Conservation (phyloP, 2,888 invertebrate genomes). For the Silvanus unidentatus region DNA sequence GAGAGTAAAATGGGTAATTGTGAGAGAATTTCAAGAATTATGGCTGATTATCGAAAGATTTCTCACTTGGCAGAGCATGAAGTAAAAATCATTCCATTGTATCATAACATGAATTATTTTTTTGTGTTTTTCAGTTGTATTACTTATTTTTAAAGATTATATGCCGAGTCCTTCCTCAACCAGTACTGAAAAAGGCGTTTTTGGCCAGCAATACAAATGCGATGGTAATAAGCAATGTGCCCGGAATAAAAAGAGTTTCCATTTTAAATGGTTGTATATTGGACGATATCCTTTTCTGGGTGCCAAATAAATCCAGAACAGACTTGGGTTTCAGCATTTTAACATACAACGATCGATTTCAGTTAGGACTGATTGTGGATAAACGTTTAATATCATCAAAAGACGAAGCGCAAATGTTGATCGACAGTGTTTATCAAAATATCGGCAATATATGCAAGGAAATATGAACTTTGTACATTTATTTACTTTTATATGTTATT, state of each 20-base stretch:
- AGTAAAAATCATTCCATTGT: too few species aligned
- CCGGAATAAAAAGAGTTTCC: neutral
- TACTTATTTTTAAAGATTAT: neutral
- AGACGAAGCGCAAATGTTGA: constrained; percentile 6
- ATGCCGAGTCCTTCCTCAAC: neutral
- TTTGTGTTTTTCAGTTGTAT: neutral
- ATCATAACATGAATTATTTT: too few species aligned
- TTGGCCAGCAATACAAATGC: neutral
- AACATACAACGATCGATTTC: constrained; percentile 37
- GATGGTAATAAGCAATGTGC: neutral
- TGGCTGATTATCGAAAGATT: too few species aligned
- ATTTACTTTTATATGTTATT: neutral
- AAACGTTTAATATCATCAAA: constrained; percentile 6
- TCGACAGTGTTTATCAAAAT: constrained; percentile 6
- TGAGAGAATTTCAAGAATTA: too few species aligned
- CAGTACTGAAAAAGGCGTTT: neutral
- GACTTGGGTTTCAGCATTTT: constrained; percentile 52
- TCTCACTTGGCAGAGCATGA: too few species aligned
- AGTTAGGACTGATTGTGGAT: constrained; percentile 8
- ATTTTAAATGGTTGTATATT: neutral
- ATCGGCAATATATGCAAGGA: constrained; percentile 6
- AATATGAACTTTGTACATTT: neutral
- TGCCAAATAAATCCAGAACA: constrained; percentile 2
- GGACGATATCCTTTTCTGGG: constrained; percentile 1
- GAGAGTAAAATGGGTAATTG: too few species aligned